Evolutionary conservation across 2,113 vertebrate genomes (phyloP), one percentile per base, ranked within the genome.

Genomic region (Alethe castanea): DNA sequence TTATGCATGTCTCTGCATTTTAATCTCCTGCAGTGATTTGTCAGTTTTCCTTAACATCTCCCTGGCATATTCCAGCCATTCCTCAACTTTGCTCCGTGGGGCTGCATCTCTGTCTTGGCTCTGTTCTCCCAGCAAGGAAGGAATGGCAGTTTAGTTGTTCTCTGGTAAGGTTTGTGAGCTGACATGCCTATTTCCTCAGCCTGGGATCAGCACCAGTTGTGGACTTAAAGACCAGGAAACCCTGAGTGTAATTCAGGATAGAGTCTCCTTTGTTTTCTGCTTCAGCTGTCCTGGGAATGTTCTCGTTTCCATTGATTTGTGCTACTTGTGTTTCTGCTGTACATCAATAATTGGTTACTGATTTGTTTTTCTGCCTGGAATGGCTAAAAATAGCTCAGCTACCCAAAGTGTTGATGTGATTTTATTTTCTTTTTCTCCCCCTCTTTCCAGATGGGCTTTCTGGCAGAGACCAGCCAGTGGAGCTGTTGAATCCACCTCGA

Each of bases 391-490:
- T 86, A 90, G 38, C 45, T 93, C 52, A 54, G n/a, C 44, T 91
- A 73, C 71, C 72, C 72, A 8, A 91, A 72, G 47, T 71, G 56
- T 89, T 96, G 71, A 96, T 95, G 53, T 88, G 82, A 73, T 78
- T 83, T 67, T 56, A 19, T 50, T 62, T 88, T 52, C 65, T 92
- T 80, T 86, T 2, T 6, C 18, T 28, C 23, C 35, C 13, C 7
- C 13, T 72, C 86, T 96, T 96, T 95, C 79, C 96, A 98, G 98
- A 98, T 97, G 98, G 98, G 95, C 97, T 98, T 97, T 98, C 98
- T 96, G 98, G 98, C 97, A 97, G 98, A 96, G 98, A 98, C 97
- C 98, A 98, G 97, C 98, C 98, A 8, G 98, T 98, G 94, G 98
- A 98, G 91, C 97, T 98, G 96, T 84, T 98, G 91, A 98, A 95